Evolutionary conservation across 2,797 vertebrate genomes (phyloP), one percentile per base, ranked within the genome.

Genomic region (Enteromius argenteus): DNA sequence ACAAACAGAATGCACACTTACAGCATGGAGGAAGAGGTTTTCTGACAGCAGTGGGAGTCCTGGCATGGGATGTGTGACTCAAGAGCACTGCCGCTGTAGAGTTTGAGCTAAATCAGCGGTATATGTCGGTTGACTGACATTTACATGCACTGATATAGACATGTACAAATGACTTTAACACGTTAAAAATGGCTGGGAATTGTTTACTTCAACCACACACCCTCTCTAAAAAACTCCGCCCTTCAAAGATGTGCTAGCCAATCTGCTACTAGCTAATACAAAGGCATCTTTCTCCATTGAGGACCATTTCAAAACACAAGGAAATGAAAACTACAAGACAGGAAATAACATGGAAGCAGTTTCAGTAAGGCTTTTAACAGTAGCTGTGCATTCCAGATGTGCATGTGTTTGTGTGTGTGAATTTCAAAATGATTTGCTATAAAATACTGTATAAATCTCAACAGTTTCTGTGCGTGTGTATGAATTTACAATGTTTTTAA

Each of bases 1-100:
- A 73, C 80, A 74, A 81, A 81, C 44, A 81, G 39, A 74, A 81
- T 81, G 30, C 39, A 81, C 69, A 23, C 56, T 73, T 51, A 64
- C 56, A 81, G 42, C 5, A 17, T 32, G 30, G 69, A 73, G 56
- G 69, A 74, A 64, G 56, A 73, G 39, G 69, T 3, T 2, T 35
- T 81, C 56, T 81, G 80, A 81, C 80, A 74, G 69, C 56, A 62
- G 3, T 73, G 80, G 69, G 56, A 81, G 68, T 72, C 17, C 42
- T 60, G 53, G 39, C 67, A 81, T 69, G 79, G 67, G 35, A 64
- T 64, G 42, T 51, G 80, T 42, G 56, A 73, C 42, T 81, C 39
- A 27, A 35, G 42, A 17, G 56, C 19, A 64, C 56, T 74, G 21
- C 56, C 6, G 42, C 56, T 51, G 69, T 64, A 64, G 23, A 17